Evolutionary conservation across 53 echinoderm and acorn worm genomes (phyloP).

Genomic region (Echinarachnius parma): DNA sequence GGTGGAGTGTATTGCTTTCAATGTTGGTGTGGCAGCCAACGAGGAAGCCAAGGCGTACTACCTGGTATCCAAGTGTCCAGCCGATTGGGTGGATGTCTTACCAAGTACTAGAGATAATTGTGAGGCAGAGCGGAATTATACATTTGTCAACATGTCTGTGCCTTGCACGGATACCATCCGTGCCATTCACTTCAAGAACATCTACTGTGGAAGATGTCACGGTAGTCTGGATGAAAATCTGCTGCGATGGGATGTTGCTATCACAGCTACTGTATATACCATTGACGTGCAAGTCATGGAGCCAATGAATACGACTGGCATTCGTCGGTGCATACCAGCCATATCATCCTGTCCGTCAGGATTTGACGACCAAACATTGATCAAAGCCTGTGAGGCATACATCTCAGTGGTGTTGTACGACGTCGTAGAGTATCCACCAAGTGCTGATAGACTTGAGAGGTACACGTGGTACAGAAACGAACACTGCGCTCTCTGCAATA

Average conservation of each 20-base stretch:
- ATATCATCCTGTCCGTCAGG: neutral
- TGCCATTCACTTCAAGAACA: constrained; percentile 19
- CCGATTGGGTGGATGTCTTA: neutral
- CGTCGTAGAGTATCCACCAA: too few relatives aligned
- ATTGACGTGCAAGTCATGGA: too few relatives aligned
- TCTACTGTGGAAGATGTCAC: constrained; percentile 1
- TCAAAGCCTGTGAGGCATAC: constrained; percentile 3
- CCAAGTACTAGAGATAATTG: neutral
- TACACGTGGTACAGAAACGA: constrained; percentile 28
- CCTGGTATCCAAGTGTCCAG: constrained; percentile 2
- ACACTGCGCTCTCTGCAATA: constrained; percentile 10
- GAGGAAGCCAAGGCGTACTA: neutral
- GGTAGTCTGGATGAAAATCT: neutral
- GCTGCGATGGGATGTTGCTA: neutral
- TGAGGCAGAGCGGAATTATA: neutral
- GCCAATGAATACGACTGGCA: too few relatives aligned
- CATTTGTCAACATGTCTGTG: neutral
- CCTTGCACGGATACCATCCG: neutral
- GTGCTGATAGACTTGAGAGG: too few relatives aligned
- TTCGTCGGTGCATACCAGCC: neutral
- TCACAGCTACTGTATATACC: too few relatives aligned
- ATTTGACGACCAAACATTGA: neutral
- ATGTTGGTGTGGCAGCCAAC: neutral
- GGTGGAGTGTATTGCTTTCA: neutral
- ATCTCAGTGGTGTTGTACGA: neutral